Evolutionary conservation across 2,797 vertebrate genomes (phyloP).

Genomic region (Remorina albescens): DNA sequence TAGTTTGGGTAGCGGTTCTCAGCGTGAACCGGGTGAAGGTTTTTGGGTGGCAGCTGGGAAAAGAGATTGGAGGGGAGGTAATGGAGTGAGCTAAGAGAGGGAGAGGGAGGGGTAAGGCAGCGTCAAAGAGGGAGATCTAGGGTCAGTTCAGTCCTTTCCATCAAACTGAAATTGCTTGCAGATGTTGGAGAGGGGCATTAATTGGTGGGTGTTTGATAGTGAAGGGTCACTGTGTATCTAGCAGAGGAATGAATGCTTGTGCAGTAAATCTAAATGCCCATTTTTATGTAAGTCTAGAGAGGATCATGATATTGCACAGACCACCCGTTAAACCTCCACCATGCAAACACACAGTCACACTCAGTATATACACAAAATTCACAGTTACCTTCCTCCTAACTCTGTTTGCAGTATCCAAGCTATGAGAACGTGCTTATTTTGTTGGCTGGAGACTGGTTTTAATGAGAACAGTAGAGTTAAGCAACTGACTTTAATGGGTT

Average conservation of each 20-base stretch:
- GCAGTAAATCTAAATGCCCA: constrained; percentile 56
- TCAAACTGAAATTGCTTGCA: constrained; percentile 78
- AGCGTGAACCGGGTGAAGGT: not conserved
- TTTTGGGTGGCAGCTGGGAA: not conserved
- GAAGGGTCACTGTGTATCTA: constrained; percentile 46
- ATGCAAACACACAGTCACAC: constrained; percentile 12
- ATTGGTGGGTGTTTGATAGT: constrained; percentile 52
- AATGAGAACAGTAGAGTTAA: constrained; percentile 77
- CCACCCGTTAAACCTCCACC: constrained; percentile 61
- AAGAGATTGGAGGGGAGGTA: not conserved
- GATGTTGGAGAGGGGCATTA: constrained; percentile 69
- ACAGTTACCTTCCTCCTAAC: constrained; percentile 36
- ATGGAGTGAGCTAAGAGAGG: not conserved
- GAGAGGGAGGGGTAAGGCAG: constrained; percentile 2
- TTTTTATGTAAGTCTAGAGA: constrained; percentile 61
- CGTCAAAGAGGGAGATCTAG: constrained; percentile 38
- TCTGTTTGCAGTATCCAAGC: constrained; percentile 58
- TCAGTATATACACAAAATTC: constrained; percentile 22
- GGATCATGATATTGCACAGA: constrained; percentile 66
- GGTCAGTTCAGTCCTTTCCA: constrained; percentile 66
- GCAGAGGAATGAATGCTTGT: constrained; percentile 27
- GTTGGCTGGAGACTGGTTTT: constrained; percentile 75
- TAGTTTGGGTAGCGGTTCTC: not conserved
- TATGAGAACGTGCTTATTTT: constrained; percentile 71
- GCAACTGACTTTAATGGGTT: constrained; percentile 76